These are phyloP conservation scores for Aquatica leii DNA, from an alignment of 2,888 invertebrate species.

Conservation along the genomic window DNA sequence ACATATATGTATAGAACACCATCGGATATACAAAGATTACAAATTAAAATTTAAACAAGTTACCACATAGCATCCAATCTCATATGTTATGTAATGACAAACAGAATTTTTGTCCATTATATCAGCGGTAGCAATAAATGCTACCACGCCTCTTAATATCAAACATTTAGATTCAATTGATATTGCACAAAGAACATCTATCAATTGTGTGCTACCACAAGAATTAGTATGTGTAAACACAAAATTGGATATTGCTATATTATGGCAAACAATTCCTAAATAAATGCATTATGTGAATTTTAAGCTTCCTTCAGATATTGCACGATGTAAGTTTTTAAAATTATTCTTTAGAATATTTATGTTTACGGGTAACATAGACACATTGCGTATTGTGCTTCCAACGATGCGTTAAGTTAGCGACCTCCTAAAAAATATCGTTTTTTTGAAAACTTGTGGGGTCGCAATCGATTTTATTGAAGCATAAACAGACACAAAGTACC, in stretches of 20 bases:
- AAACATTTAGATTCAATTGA: not conserved
- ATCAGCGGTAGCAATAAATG: constrained; percentile 7
- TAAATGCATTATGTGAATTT: not conserved
- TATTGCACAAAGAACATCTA: not conserved
- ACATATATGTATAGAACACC: too few species aligned
- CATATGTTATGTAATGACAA: constrained; percentile 1
- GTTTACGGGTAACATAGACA: not conserved
- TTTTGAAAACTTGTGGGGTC: too few species aligned
- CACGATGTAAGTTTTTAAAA: not conserved
- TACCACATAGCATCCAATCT: too few species aligned
- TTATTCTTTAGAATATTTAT: not conserved
- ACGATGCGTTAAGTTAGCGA: too few species aligned
- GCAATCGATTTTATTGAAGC: too few species aligned
- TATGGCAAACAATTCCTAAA: not conserved
- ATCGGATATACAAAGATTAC: too few species aligned
- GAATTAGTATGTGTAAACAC: not conserved
- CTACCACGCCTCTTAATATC: not conserved
- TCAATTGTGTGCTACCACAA: not conserved
- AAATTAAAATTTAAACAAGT: too few species aligned
- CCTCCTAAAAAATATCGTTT: too few species aligned
- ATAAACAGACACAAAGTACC: too few species aligned
- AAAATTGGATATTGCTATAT: not conserved
- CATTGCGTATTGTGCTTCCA: not conserved
- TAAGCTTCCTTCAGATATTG: not conserved
- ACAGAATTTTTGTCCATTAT: not conserved